Base-by-base conservation (phyloP, 1,140 invertebrate genomes). In the Drosophila lacertosa region DNA sequence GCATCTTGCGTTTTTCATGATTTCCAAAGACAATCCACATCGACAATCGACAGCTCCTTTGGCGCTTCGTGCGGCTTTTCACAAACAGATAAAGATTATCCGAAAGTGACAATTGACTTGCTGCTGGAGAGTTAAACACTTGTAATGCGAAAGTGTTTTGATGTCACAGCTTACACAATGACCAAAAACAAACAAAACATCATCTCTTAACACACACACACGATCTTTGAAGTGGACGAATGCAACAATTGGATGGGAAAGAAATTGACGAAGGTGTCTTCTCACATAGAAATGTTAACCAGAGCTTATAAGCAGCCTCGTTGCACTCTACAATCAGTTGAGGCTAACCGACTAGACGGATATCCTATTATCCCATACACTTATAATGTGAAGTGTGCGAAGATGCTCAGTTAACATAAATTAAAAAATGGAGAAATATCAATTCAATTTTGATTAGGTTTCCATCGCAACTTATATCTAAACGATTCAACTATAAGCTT, bases 91-190 rank as follows among this genome's bases (percentile, higher is more conserved):
- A 73, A 77, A 88, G 81, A 82, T 88, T 86, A 86, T 54, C 58
- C 81, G 63, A 74, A 74, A 81, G 81, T 81, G 81, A 65, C 81
- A 88, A 86, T 88, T 77, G 82, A 88, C 77, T 84, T 77, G 76
- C 77, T 60, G 57, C 64, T 55, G 57, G 16, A 51, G 74, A 88
- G 69, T 65, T 88, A 86, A 86, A 88, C 81, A 86, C 77, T 77
- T 88, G 81, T 88, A 88, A 88, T 81, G 77, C 82, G 81, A 86
- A 86, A 86, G 81, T 86, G 72, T 76, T 80, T 80, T 83, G 68
- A 40, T 71, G 68, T 65, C 67, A 66, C 66, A 55, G 67, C 81
- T 86, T 84, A 81, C 73, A 84, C 81, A 84, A 86, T 81, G 69
- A 32, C 54, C 58, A 51, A 22, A 29, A 55, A 60, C 44, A 40